phyloP scores from a whole-genome alignment of 2,888 invertebrate genomes.

The Oscheius sp. region DNA sequence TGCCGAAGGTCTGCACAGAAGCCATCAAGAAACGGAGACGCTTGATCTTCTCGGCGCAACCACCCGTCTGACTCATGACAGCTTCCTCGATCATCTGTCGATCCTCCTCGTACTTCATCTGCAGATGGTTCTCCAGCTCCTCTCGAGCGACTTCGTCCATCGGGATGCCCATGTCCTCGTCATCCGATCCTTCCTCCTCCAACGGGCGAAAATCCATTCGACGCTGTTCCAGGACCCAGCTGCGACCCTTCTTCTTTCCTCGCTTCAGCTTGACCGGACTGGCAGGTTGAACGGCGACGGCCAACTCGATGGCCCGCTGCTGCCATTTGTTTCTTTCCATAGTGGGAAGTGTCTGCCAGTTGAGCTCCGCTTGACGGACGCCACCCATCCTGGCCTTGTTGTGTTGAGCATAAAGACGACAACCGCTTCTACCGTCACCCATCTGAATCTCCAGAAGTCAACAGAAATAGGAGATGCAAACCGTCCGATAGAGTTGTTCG shows the following conservation, averaged over 20 bases:
- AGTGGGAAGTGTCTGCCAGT: neutral
- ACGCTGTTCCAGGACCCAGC: constrained; percentile 13
- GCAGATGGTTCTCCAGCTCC: constrained; percentile 9
- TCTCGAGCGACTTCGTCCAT: constrained; percentile 1
- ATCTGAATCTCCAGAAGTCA: neutral
- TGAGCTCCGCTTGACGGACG: neutral
- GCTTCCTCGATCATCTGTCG: constrained; percentile 22
- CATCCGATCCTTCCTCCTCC: constrained; percentile 8
- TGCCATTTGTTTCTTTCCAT: constrained; percentile 11
- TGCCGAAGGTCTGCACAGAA: constrained; percentile 60
- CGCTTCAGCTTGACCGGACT: neutral
- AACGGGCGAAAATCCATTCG: constrained; percentile 25
- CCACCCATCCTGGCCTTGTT: neutral
- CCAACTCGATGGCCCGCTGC: constrained; percentile 10
- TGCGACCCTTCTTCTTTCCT: neutral
- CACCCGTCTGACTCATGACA: constrained; percentile 32
- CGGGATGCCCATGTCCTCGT: constrained; percentile 27
- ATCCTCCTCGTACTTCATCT: constrained; percentile 26
- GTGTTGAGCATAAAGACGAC: constrained; percentile 24
- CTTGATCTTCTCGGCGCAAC: constrained; percentile 37
- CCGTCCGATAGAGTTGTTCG: too few species aligned
- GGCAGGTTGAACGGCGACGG: neutral
- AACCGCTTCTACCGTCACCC: constrained; percentile 8
- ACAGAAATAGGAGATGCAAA: too few species aligned
- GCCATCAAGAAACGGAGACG: constrained; percentile 57